phyloP scores from a whole-genome alignment of 2,113 vertebrate genomes.

The Phaethornis superciliosus region DNA sequence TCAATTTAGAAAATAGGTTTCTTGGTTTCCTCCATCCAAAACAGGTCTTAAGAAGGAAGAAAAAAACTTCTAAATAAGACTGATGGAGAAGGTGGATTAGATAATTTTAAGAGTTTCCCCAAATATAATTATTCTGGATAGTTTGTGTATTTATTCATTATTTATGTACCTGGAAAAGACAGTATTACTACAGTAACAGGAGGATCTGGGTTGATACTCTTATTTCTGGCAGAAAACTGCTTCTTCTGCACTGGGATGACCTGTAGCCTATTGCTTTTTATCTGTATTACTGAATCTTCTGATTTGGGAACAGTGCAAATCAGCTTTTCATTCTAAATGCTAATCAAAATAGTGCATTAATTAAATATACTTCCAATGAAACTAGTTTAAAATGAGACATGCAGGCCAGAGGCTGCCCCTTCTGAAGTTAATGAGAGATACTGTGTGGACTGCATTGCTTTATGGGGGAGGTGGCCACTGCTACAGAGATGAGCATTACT shows the following conservation, averaged over 20 bases:
- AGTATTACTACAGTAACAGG: background rate
- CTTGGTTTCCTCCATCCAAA: background rate
- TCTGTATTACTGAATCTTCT: slow-evolving; percentile 12
- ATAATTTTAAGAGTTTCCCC: background rate
- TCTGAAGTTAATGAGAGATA: slow-evolving; percentile 24
- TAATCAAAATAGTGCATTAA: slow-evolving; percentile 30
- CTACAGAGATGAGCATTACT: background rate
- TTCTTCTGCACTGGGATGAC: background rate
- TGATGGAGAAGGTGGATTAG: background rate
- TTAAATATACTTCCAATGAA: slow-evolving; percentile 45
- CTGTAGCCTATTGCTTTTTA: slow-evolving; percentile 1
- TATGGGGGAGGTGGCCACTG: background rate
- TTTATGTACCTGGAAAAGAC: background rate
- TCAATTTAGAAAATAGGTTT: background rate
- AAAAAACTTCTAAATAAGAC: background rate
- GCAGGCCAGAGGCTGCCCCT: background rate
- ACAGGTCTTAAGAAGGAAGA: background rate
- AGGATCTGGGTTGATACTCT: background rate
- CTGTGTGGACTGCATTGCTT: background rate
- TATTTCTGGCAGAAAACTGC: background rate
- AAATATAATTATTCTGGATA: background rate
- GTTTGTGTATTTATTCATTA: background rate
- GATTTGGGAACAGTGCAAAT: slow-evolving; percentile 26
- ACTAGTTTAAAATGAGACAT: background rate
- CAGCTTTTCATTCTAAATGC: slow-evolving; percentile 27